Conservation (phyloP, 1,140 invertebrate species). For the Diachasmimorpha longicaudata region DNA sequence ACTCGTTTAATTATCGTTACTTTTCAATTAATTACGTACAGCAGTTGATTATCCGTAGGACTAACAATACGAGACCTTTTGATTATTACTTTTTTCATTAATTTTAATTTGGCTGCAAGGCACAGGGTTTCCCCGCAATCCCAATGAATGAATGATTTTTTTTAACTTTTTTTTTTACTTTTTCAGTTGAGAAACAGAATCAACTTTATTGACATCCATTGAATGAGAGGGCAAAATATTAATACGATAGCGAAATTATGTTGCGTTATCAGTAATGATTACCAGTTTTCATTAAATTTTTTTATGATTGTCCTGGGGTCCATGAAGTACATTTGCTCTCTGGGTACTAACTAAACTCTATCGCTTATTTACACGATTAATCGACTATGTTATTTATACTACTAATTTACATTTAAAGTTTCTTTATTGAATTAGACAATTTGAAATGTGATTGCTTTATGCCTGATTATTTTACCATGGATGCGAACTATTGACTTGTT, state of each 20-base stretch:
- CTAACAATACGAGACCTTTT: constrained; percentile 47
- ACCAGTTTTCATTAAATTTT: constrained; percentile 24
- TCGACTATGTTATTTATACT: background rate
- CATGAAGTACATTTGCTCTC: background rate
- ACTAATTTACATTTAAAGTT: background rate
- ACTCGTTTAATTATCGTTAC: constrained; percentile 35
- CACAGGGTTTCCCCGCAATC: constrained; percentile 30
- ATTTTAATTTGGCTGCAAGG: constrained; percentile 38
- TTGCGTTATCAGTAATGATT: background rate
- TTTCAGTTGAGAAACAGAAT: constrained; percentile 5
- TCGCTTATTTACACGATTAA: background rate
- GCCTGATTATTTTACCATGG: background rate
- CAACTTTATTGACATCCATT: constrained; percentile 18
- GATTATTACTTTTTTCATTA: constrained; percentile 27
- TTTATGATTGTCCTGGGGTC: background rate
- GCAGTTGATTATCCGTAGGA: constrained; percentile 52
- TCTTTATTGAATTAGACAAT: background rate
- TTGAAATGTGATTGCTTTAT: background rate
- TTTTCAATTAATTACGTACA: constrained; percentile 32
- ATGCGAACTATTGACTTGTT: background rate
- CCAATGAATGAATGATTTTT: constrained; percentile 16
- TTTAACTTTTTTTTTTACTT: background rate
- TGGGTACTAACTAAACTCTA: constrained; percentile 23
- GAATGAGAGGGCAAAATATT: constrained; percentile 64
- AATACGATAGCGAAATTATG: constrained; percentile 54